Percentiles rank a stretch among this genome's conserved stretches.
These are phyloP conservation scores for Sphecodes monilicornis DNA, from an alignment of 2,888 invertebrate genomes.

Conservation along the genomic window DNA sequence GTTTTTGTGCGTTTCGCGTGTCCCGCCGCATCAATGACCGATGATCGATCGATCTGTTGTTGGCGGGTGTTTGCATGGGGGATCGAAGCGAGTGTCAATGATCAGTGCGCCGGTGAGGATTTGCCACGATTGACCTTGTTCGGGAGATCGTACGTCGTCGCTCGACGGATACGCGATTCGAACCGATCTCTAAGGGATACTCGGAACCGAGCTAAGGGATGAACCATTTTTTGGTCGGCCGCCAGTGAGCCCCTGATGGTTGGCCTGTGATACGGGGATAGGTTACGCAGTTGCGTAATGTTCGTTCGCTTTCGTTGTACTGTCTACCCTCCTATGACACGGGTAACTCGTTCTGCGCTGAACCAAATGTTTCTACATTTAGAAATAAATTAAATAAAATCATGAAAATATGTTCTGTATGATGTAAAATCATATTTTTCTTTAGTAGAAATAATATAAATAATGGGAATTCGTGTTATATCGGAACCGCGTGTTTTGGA, in stretches of 20 bases:
- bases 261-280: neutral
- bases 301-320: neutral
- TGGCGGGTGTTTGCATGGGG: slow-evolving; percentile 17
- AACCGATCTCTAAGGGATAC: neutral
- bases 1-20: neutral
- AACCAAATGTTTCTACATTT: neutral
- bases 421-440: too few species aligned
- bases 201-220: neutral
- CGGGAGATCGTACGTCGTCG: neutral
- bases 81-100: slow-evolving; percentile 1
- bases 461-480: too few species aligned
- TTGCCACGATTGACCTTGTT: neutral
- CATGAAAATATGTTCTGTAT: too few species aligned
- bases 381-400: neutral
- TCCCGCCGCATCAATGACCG: neutral
- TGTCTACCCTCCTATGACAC: neutral
- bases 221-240: slow-evolving; percentile 4
- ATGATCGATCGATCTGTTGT: slow-evolving; percentile 26
- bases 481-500: too few species aligned
- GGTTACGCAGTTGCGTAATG: slow-evolving; percentile 2
- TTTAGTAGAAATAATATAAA: too few species aligned
- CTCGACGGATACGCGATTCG: neutral
- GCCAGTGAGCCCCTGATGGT: neutral
- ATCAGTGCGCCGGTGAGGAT: slow-evolving; percentile 15
- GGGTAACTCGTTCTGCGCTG: neutral